Evolutionary conservation across 2,113 vertebrate genomes (phyloP), one percentile per base, ranked within the genome.

Genomic region (Thryonomys swinderianus): DNA sequence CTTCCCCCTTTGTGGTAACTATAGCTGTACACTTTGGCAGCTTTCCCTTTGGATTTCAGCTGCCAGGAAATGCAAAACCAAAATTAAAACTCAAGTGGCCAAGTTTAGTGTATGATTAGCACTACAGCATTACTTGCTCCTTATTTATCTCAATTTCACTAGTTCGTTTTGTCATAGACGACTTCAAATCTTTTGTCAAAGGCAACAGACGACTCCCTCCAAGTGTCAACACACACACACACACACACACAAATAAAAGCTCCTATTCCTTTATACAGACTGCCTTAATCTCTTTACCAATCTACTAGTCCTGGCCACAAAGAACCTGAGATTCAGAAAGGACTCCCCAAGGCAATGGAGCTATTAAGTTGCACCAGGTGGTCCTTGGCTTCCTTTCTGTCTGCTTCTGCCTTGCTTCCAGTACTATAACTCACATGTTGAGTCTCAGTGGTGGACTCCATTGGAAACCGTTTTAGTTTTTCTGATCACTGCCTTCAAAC

Each of bases 41-140:
- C 2, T 89, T 97, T 93, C 88, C 20, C 78, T 92, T 92, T 95
- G 34, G 6, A 7, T 73, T 40, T 92, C 42, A 42, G 85, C 89
- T 92, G 48, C 86, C 42, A 69, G 91, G 86, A 94, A 94, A 88
- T 74, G 88, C 95, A 90, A 71, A 93, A 86, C 32, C 37, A 66
- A 83, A 82, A 74, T 32, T 88, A 79, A 96, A 94, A 64, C 16
- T 5, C 61, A 86, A 62, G 66, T 69, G 23, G 21, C 21, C 27
- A 34, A 59, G 59, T 95, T 88, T 84, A 62, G 13, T 66, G 59
- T 42, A 57, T 57, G 8, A 42, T 88, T 82, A 67, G 45, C 66
- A 73, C n/a, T 61, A 91, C 37, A 69, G 34, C 80, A 67, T 84
- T 76, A 32, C 55, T 95, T 45, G 32, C 45, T 96, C 61, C 30